Conservation (phyloP, 2,113 vertebrate genomes). For the Etheostoma spectabile region DNA sequence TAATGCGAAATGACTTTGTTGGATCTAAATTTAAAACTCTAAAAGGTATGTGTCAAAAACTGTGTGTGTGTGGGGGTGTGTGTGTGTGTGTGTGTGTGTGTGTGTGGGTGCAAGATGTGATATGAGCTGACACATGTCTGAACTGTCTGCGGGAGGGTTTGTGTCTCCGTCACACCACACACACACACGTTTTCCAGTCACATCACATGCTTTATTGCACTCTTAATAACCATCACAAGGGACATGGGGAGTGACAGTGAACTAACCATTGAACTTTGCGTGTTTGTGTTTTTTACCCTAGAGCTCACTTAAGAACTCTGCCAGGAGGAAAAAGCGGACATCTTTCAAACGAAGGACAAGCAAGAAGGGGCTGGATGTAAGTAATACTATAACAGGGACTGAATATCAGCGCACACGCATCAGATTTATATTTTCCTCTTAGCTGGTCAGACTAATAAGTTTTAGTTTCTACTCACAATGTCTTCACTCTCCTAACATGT, state of each 20-base stretch:
- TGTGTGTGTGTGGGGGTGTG: background rate
- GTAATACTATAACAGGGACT: slow-evolving; percentile 52
- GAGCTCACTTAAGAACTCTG: slow-evolving; percentile 93
- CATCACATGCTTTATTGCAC: slow-evolving; percentile 58
- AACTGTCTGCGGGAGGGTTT: slow-evolving; percentile 43
- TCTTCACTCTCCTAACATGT: background rate
- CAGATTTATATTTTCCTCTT: background rate
- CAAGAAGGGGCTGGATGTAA: slow-evolving; percentile 95
- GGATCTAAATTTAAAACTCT: slow-evolving; percentile 65
- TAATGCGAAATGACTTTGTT: slow-evolving; percentile 47
- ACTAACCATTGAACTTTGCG: slow-evolving; percentile 57
- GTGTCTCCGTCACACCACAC: slow-evolving; percentile 33
- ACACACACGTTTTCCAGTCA: slow-evolving; percentile 15
- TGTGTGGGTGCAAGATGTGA: slow-evolving; percentile 27
- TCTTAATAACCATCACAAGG: slow-evolving; percentile 64
- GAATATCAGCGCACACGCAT: background rate
- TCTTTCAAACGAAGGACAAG: slow-evolving; percentile 98
- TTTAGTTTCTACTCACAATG: no score
- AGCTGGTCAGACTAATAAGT: background rate
- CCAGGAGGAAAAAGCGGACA: slow-evolving; percentile 95
- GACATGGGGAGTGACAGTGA: slow-evolving; percentile 48
- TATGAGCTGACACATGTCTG: slow-evolving; percentile 62
- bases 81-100: background rate
- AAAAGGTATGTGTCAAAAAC: slow-evolving; percentile 12
- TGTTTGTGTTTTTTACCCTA: slow-evolving; percentile 55